Base-by-base conservation (phyloP, 2,113 vertebrate species). In the Origma solitaria region DNA sequence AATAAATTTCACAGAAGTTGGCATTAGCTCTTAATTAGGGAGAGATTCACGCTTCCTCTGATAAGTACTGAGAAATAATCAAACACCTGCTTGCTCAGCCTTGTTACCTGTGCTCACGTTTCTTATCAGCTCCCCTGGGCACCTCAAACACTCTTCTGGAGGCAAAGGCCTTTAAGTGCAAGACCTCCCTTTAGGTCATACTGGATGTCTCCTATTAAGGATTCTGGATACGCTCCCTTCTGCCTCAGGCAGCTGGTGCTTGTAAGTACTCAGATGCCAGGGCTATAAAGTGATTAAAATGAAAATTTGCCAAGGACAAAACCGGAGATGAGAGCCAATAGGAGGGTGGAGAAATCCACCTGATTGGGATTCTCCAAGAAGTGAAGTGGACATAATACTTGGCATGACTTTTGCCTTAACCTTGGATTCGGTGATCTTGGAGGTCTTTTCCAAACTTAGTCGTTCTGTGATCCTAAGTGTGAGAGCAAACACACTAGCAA, bases 1-100 rank as follows among this genome's bases (percentile, higher is more conserved):
- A 96, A 88, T 21, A 94, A 83, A 83, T 95, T 96, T 95, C 88
- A 94, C 82, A 92, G 79, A 90, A 90, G 60, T 61, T 96, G 79
- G 68, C 82, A 50, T 88, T 96, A 90, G 76, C 69, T 90, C 88
- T 95, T 90, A 88, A 94, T 96, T 92, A 96, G 68, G 35, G 44
- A 83, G 68, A 73, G 31, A 90, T 78, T 88, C 85, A 53, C 2
- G 0, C 64, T 83, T 91, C 38, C 60, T 93, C 85, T 95, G 90
- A 64, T 96, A 90, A 90, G 68, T 88, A 80, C 75, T 44, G 50
- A 82, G 71, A 82, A 97, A 91, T 82, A 94, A 95, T 86, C 90
- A 92, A 90, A 93, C 0, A 14, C 16, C 54, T 72, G 31, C 6
- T 15, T 80, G 50, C 50, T 96, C 75, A 92, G 66, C 62, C 60